Evolutionary conservation across 2,113 vertebrate genomes (phyloP), one percentile per base, ranked within the genome.

Genomic region (Corythoichthys intestinalis): DNA sequence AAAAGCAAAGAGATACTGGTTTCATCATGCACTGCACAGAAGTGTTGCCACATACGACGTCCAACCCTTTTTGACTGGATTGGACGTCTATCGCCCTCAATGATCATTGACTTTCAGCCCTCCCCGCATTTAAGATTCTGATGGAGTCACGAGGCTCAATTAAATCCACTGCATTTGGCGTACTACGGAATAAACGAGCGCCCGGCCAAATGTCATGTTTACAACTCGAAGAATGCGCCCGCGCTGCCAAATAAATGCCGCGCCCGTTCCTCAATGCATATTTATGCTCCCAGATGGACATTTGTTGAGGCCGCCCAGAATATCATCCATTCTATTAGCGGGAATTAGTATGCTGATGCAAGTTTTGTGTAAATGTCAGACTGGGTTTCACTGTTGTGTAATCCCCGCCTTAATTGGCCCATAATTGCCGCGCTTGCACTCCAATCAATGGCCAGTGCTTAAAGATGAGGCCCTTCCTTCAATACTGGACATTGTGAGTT

Each of bases 321-420:
- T 70, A 66, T 74, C 35, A 66, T 28, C 20, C 37, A 63, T 67
- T 61, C 38, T 52, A 67, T 74, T 72, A 66, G 44, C 49, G 41
- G 39, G 52, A 66, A 74, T 72, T 76, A 71, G 59, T 66, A 72
- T 71, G 50, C 58, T 4, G 12, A 68, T 48, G 58, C 59, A 74
- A 68, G 65, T 77, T 73, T 71, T 67, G 63, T 66, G 75, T 39
- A 82, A 85, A 82, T 85, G 83, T 85, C 83, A 82, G 48, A 39
- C 61, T 37, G 71, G 62, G 65, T 68, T 85, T 57, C 56, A 67
- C 57, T 71, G 64, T 65, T 59, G 54, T 73, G 65, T 81, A 66
- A 73, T 74, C 66, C 76, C 39, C 9, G 5, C 41, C 49, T 62
- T 79, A 75, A 82, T 73, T 57, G 35, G 60, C 0, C 15, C 2